Evolutionary conservation across 2,888 invertebrate species (phyloP).

Genomic region (Boloria euphrosyne): DNA sequence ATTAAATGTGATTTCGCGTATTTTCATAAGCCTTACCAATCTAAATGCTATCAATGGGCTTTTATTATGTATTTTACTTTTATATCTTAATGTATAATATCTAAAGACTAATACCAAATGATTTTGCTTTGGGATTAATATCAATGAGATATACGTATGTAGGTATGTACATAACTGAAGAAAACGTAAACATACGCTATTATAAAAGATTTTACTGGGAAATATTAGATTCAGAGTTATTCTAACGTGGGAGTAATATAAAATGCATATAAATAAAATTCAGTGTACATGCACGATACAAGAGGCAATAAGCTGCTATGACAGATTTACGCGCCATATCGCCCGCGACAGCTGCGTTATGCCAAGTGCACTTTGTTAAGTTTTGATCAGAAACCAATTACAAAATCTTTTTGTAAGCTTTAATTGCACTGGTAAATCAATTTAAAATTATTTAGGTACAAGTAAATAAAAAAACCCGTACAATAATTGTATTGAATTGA

Average conservation of each 20-base stretch:
- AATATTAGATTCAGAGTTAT: neutral
- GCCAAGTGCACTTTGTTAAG: constrained; percentile 49
- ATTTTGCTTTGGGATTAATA: too few relatives aligned
- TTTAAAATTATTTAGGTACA: too few relatives aligned
- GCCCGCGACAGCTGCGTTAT: constrained; percentile 51
- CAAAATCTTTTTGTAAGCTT: constrained; percentile 22
- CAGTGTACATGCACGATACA: constrained; percentile 20
- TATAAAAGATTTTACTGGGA: neutral
- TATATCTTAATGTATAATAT: too few relatives aligned
- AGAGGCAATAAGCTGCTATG: constrained; percentile 41
- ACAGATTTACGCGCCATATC: constrained; percentile 53
- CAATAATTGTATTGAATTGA: too few relatives aligned
- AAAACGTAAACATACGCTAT: too few relatives aligned
- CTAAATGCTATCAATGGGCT: neutral
- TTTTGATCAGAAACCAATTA: constrained; percentile 54
- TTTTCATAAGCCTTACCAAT: constrained; percentile 11
- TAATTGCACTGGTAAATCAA: neutral
- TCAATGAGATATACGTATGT: too few relatives aligned
- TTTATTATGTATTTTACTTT: constrained; percentile 3
- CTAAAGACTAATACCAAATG: too few relatives aligned
- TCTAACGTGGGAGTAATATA: neutral
- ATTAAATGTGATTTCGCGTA: constrained; percentile 20
- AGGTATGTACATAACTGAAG: too few relatives aligned
- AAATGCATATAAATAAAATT: constrained; percentile 28
- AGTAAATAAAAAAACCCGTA: too few relatives aligned